Evolutionary conservation across 2,797 vertebrate genomes (phyloP), one percentile per base, ranked within the genome.

Genomic region (Brotula barbata): DNA sequence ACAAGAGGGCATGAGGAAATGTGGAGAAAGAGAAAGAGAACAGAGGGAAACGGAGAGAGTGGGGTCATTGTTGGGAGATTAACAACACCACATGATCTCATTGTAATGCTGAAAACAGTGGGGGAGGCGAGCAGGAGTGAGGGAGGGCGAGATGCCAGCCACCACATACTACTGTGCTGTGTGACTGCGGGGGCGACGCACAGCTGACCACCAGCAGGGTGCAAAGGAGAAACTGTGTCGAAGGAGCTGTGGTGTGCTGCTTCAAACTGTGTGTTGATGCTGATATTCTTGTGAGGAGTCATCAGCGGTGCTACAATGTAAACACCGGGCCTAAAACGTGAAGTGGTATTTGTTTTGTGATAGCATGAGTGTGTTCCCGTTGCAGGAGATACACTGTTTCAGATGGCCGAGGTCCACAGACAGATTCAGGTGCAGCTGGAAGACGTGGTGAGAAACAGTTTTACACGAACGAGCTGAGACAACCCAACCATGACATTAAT

Each of bases 351-450:
- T n/a, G n/a, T n/a, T n/a, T n/a, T n/a, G n/a, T n/a, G n/a, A n/a
- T n/a, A n/a, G n/a, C n/a, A n/a, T n/a, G n/a, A 33, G 6, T 33
- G 2, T 33, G 2, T 33, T 33, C 25, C 7, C 11, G 31, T 33
- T 33, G 21, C 81, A 94, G 93, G 93, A 47, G 93, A 93, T 80
- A 94, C 93, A 1, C 65, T 94, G 68, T 94, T 94, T 78, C 93
- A 94, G 84, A 94, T 94, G 93, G 93, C 93, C 1, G 93, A 94
- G 84, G 93, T 94, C n/a, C 93, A 94, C 85, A 86, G 93, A 40
- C 93, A 94, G 85, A 93, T 94, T 46, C 93, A 94, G 84, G 92
- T 94, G 69, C 93, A 94, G 73, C 87, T 94, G 82, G 93, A 94
- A 46, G 93, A 94, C 16, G 91, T 92, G 88, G 93, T 94, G 63